Evolutionary conservation across 2,888 invertebrate species (phyloP).

Genomic region (Synergus laeviventris): DNA sequence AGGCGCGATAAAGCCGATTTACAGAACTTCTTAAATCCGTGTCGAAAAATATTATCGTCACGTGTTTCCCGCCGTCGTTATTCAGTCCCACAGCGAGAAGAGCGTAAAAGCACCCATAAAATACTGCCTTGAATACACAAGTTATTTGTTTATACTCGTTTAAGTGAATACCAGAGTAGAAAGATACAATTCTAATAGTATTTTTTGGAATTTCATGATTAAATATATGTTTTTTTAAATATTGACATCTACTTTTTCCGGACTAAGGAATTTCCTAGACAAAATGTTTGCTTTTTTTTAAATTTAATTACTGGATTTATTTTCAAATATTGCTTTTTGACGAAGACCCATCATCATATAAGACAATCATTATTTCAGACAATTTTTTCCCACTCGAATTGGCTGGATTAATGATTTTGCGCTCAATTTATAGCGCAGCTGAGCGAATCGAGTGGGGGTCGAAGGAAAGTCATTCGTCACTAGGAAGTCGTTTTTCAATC

Average conservation of each 20-base stretch:
- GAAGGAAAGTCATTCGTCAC: conserved; percentile 40
- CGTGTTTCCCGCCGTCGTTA: conserved; percentile 22
- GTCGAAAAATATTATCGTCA: conserved; percentile 35
- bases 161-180: not conserved
- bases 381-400: not conserved
- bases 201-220: not conserved
- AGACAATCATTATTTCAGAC: not conserved
- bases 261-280: too few relatives aligned
- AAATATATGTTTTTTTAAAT: not conserved
- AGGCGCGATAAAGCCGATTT: conserved; percentile 23
- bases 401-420: conserved; percentile 24
- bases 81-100: conserved; percentile 12
- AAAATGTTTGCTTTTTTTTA: too few relatives aligned
- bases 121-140: not conserved
- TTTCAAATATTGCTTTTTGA: not conserved
- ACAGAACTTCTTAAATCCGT: conserved; percentile 32
- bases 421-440: conserved; percentile 23
- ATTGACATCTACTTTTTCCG: too few relatives aligned
- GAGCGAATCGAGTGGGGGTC: conserved; percentile 14
- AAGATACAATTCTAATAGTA: not conserved
- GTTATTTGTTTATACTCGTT: not conserved
- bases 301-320: too few relatives aligned
- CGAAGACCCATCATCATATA: not conserved
- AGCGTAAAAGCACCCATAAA: conserved; percentile 28
- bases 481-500: conserved; percentile 41